Conservation (phyloP, 2,113 vertebrate genomes). For the Smithornis capensis region DNA sequence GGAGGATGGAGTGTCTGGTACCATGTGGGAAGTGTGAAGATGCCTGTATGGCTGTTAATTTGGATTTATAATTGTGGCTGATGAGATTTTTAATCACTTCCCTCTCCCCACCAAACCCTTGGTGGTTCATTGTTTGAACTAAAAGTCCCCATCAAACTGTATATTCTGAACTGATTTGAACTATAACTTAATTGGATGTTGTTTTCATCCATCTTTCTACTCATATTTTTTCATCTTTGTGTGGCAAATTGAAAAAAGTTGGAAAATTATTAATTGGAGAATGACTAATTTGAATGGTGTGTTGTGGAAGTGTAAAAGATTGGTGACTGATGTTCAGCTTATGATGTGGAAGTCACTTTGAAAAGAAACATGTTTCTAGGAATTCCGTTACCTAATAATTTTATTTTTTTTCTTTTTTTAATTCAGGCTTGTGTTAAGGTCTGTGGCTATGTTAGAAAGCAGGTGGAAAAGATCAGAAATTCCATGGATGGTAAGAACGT, state of each 20-base stretch:
- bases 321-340: neutral
- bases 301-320: neutral
- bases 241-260: neutral
- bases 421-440: constrained; percentile 94
- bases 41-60: neutral
- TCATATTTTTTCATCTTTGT: neutral
- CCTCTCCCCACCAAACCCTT: neutral
- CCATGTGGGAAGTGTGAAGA: neutral
- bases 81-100: neutral
- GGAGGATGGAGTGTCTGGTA: neutral
- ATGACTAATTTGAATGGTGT: neutral
- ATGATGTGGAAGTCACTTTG: neutral
- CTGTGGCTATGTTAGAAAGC: constrained; percentile 90
- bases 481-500: constrained; percentile 99
- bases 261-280: neutral
- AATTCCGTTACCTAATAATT: neutral
- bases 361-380: neutral
- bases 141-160: neutral
- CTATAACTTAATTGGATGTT: neutral
- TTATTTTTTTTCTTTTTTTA: neutral
- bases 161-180: neutral
- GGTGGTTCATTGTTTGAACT: neutral
- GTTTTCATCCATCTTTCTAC: neutral
- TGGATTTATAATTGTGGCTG: neutral
- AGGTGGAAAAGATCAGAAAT: constrained; percentile 93